phyloP scores from a whole-genome alignment of 2,113 vertebrate species.

The Cervus canadensis region DNA sequence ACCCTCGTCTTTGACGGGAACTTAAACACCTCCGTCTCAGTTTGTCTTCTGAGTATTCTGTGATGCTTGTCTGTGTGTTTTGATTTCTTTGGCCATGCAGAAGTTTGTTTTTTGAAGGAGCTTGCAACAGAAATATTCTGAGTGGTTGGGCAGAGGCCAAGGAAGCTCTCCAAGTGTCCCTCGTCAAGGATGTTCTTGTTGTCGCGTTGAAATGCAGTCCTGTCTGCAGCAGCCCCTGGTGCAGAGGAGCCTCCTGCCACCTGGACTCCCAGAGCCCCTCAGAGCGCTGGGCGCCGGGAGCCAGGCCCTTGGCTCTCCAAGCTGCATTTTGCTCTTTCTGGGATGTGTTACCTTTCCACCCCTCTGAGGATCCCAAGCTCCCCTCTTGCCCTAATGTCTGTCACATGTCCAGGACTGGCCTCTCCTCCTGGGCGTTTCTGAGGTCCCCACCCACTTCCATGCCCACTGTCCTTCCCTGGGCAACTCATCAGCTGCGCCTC shows the following conservation, averaged over 20 bases:
- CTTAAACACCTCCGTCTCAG: too few species aligned
- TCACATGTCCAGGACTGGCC: not conserved
- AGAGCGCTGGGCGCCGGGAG: not conserved
- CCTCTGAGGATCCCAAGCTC: not conserved
- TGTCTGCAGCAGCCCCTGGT: not conserved
- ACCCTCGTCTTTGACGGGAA: not conserved
- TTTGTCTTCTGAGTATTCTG: not conserved
- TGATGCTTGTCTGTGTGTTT: not conserved
- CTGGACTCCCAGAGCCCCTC: not conserved
- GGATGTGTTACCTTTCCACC: not conserved
- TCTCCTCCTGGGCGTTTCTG: not conserved
- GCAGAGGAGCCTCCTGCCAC: rapidly evolving
- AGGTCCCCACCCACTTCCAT: not conserved
- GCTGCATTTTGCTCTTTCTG: not conserved
- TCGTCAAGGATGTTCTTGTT: rapidly evolving
- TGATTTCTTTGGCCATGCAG: not conserved
- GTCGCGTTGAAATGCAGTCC: rapidly evolving
- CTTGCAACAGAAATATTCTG: not conserved
- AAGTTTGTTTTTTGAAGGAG: not conserved
- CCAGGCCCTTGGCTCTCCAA: not conserved
- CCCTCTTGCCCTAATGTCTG: not conserved
- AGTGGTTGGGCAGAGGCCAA: not conserved
- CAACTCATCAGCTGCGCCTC: not conserved
- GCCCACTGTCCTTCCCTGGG: not conserved
- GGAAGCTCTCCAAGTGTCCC: not conserved